Evolutionary conservation across 2,797 vertebrate species (phyloP).

Genomic region (Microctenopoma stevenorrisi): DNA sequence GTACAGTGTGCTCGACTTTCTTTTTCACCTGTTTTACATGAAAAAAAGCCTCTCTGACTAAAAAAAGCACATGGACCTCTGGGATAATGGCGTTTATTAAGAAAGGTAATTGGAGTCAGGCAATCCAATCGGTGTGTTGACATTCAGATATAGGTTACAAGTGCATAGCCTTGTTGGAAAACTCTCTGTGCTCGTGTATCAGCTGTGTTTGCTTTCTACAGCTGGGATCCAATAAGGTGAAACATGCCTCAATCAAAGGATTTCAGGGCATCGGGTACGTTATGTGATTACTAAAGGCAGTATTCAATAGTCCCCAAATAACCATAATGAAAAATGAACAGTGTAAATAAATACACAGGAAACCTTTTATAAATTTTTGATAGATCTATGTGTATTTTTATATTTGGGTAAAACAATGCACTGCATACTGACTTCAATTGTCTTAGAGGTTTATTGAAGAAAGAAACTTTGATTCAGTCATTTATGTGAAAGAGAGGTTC

Average conservation of each 20-base stretch:
- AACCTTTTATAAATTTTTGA: too few relatives aligned
- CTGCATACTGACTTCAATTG: too few relatives aligned
- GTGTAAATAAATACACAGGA: slow-evolving; percentile 7
- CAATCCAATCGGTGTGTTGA: slow-evolving; percentile 25
- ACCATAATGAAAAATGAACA: slow-evolving; percentile 2
- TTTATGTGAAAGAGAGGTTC: neutral
- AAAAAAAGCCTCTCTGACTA: neutral
- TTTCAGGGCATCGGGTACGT: neutral
- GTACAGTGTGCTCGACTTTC: neutral
- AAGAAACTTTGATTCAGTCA: neutral
- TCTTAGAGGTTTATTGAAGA: neutral
- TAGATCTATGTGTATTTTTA: too few relatives aligned
- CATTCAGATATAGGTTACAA: slow-evolving; percentile 12
- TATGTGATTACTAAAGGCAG: neutral
- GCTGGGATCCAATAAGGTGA: slow-evolving; percentile 2
- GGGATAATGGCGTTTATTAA: slow-evolving; percentile 23
- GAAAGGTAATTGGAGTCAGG: slow-evolving; percentile 25
- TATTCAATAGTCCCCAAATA: slow-evolving; percentile 1
- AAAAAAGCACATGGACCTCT: neutral
- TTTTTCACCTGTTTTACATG: neutral
- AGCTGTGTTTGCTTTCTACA: neutral
- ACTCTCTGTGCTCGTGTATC: neutral
- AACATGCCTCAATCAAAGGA: neutral
- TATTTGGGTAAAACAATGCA: too few relatives aligned
- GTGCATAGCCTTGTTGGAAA: neutral